A percentile compares a stretch with the other conserved stretches of the same genome.
phyloP scores from a whole-genome alignment of 2,113 vertebrate genomes.

The Suricata suricatta region DNA sequence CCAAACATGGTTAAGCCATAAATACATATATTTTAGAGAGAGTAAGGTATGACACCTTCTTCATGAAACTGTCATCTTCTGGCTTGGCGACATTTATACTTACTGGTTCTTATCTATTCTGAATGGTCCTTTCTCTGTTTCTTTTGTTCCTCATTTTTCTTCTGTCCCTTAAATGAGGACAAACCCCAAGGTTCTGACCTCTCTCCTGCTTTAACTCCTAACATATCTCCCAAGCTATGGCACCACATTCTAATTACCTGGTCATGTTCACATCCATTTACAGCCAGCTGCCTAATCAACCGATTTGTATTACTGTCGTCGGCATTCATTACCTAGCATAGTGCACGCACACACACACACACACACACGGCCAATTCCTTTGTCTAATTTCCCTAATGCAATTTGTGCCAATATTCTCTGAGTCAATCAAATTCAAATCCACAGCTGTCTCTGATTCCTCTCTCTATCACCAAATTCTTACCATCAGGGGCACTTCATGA shows the following conservation, averaged over 20 bases:
- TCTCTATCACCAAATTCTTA: background rate
- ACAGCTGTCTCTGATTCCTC: background rate
- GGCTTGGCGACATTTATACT: background rate
- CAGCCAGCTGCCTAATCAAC: slow-evolving; percentile 16
- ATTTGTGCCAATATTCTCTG: background rate
- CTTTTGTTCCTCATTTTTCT: background rate
- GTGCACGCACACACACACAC: fast-evolving
- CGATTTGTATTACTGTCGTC: slow-evolving; percentile 21
- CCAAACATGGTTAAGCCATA: background rate
- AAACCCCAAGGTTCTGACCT: slow-evolving; percentile 10
- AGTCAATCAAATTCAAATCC: background rate
- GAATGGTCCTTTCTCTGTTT: background rate
- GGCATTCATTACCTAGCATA: background rate
- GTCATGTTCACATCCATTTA: background rate
- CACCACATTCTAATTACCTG: background rate
- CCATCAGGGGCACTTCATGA: background rate
- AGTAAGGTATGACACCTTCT: background rate
- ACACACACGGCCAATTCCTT: background rate
- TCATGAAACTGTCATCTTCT: background rate
- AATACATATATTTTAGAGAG: background rate
- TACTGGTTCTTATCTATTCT: background rate
- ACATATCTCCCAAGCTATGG: background rate
- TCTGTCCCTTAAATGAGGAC: background rate
- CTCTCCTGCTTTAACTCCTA: background rate
- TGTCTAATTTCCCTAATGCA: background rate